A percentile compares a stretch with the other conserved stretches of the same genome.
Evolutionary conservation across 2,113 vertebrate genomes (phyloP).

Genomic region (Gallinago undulata): DNA sequence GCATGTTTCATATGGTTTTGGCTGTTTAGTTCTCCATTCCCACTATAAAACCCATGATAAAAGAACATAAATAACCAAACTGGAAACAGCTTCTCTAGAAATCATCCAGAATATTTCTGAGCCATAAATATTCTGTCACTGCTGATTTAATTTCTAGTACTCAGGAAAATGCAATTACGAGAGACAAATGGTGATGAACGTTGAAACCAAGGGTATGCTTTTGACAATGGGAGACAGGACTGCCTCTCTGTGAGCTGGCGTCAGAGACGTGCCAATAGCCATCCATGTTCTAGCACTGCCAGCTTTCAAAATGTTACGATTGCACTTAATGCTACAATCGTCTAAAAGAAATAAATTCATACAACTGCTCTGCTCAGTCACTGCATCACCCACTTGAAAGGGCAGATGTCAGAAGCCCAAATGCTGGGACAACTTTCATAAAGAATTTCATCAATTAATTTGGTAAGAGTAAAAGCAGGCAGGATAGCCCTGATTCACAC

Average conservation of each 20-base stretch:
- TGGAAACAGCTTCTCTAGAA: constrained; percentile 49
- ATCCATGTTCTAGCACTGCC: not conserved
- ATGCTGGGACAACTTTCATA: not conserved
- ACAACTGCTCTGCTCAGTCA: not conserved
- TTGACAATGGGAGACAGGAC: not conserved
- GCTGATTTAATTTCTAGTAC: constrained; percentile 30
- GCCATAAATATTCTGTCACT: constrained; percentile 52
- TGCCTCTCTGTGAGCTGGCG: not conserved
- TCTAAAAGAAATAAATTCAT: not conserved
- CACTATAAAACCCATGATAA: constrained; percentile 46
- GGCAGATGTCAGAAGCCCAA: not conserved
- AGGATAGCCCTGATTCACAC: not conserved
- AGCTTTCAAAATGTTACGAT: not conserved
- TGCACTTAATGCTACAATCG: not conserved
- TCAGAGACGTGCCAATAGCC: not conserved
- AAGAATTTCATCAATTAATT: not conserved
- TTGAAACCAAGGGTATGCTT: constrained; percentile 10
- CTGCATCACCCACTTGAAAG: not conserved
- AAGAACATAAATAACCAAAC: constrained; percentile 56
- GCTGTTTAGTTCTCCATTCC: constrained; percentile 19
- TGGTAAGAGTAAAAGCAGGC: not conserved
- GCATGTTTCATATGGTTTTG: constrained; percentile 20
- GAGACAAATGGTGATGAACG: constrained; percentile 34
- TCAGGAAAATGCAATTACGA: constrained; percentile 28
- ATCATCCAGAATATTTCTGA: constrained; percentile 25